These are phyloP conservation scores for Gorsachius magnificus DNA, from an alignment of 2,797 vertebrate genomes.

Conservation along the genomic window DNA sequence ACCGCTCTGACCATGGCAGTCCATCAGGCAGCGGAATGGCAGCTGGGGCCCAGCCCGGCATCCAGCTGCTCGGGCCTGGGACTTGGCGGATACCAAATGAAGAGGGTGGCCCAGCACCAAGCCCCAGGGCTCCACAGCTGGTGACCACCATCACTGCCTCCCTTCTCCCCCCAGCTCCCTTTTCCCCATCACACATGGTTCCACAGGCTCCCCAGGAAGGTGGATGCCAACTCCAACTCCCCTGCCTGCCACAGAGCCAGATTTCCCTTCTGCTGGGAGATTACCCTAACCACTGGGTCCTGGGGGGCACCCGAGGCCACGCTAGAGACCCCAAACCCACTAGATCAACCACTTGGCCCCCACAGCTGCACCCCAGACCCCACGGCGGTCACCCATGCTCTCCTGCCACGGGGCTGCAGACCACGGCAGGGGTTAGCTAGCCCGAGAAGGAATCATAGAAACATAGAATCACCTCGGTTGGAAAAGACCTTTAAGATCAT, in stretches of 20 bases:
- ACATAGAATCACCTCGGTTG: no score
- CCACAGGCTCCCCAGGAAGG: background rate
- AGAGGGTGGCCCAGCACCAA: background rate
- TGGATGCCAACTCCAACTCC: background rate
- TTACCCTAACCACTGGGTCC: background rate
- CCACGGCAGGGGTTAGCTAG: background rate
- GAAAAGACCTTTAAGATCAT: no score
- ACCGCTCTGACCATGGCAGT: background rate
- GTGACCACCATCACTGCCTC: background rate
- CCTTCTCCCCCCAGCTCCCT: background rate
- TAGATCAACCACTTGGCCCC: background rate
- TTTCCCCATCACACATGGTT: background rate
- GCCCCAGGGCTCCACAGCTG: background rate
- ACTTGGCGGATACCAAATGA: background rate
- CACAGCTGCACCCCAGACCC: background rate
- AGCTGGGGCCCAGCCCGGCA: background rate
- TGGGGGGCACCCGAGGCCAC: background rate
- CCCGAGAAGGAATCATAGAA: background rate
- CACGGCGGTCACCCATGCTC: fast-evolving
- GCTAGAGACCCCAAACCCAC: background rate
- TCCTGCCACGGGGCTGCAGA: background rate
- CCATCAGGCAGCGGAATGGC: background rate
- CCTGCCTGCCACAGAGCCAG: background rate
- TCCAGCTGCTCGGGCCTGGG: background rate
- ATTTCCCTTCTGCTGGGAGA: background rate